A percentile compares a stretch with the other conserved stretches of the same genome.
phyloP scores from a whole-genome alignment of 2,797 vertebrate species.

The Macrochelys suwanniensis region DNA sequence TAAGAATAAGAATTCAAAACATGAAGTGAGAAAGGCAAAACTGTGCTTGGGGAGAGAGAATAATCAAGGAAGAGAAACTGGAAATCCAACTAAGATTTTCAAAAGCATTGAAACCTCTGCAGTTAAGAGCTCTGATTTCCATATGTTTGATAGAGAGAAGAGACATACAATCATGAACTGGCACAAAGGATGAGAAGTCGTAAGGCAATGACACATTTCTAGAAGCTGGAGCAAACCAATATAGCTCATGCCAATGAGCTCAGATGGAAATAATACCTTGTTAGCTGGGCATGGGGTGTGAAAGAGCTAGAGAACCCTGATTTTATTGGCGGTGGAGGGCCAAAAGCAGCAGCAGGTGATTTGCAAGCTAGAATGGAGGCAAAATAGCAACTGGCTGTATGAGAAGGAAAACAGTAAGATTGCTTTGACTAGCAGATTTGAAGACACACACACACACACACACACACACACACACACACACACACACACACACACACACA shows the following conservation, averaged over 20 bases:
- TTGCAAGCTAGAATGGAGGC: not conserved
- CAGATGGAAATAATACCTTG: not conserved
- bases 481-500: rapidly evolving
- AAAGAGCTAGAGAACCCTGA: not conserved
- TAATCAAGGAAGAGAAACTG: not conserved
- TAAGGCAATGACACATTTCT: not conserved
- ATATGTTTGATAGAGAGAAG: not conserved
- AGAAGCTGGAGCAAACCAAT: not conserved
- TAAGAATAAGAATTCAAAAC: not conserved
- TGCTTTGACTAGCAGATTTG: not conserved
- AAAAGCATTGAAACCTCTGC: not conserved
- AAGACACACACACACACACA: not conserved
- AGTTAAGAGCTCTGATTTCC: not conserved
- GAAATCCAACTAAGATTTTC: rapidly evolving
- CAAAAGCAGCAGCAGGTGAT: not conserved
- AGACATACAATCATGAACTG: rapidly evolving
- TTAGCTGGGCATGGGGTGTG: not conserved
- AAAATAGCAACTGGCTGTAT: not conserved
- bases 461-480: rapidly evolving
- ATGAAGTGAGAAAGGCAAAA: not conserved
- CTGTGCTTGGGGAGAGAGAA: rapidly evolving
- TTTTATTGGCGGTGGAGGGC: not conserved
- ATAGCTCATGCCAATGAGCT: not conserved
- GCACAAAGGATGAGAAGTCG: not conserved
- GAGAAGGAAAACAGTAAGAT: not conserved